phyloP scores from a whole-genome alignment of 2,888 invertebrate genomes.

The Gymnosoma rotundatum region DNA sequence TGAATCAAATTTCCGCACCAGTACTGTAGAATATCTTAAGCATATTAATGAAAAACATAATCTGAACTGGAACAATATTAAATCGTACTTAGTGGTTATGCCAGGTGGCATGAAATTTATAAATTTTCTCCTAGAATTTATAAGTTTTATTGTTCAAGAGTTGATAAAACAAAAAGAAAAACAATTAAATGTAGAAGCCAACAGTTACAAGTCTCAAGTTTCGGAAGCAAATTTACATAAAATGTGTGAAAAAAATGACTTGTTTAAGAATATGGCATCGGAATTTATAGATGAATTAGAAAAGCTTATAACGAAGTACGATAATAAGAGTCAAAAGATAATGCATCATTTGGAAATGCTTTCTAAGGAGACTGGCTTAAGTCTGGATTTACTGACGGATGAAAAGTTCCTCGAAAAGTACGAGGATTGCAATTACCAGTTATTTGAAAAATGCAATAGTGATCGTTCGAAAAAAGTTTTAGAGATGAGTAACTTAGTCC shows the following conservation, averaged over 20 bases:
- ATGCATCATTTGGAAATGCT: constrained; percentile 69
- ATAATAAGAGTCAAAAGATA: constrained; percentile 72
- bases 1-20: constrained; percentile 79
- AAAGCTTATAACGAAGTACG: constrained; percentile 69
- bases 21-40: constrained; percentile 80
- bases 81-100: constrained; percentile 81
- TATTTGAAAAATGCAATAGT: constrained; percentile 70
- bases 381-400: constrained; percentile 68
- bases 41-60: constrained; percentile 80
- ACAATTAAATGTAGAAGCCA: constrained; percentile 67
- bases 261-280: constrained; percentile 77
- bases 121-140: constrained; percentile 78
- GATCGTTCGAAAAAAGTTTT: constrained; percentile 64
- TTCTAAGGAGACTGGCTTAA: constrained; percentile 66
- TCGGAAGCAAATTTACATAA: constrained; percentile 71
- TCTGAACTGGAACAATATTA: constrained; percentile 78
- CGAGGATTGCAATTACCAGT: constrained; percentile 71
- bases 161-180: constrained; percentile 78
- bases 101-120: constrained; percentile 82
- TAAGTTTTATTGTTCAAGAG: constrained; percentile 78
- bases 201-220: constrained; percentile 37
- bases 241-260: constrained; percentile 74
- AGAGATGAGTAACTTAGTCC: constrained; percentile 72
- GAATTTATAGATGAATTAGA: constrained; percentile 76
- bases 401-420: constrained; percentile 74